Evolutionary conservation across 2,888 invertebrate species (phyloP), one percentile per base, ranked within the genome.

Genomic region (Tinea semifulvella): DNA sequence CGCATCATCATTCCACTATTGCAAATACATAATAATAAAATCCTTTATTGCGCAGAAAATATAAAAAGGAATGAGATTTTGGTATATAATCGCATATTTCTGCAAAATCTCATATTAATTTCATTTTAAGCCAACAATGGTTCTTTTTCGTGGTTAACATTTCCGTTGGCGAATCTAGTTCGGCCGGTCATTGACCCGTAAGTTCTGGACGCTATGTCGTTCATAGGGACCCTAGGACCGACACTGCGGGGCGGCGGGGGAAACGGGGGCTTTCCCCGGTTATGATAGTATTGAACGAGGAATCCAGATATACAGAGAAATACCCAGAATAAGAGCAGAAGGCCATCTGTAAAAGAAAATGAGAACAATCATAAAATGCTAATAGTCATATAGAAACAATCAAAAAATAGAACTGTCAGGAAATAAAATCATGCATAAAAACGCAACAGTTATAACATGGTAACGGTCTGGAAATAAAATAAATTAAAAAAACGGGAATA

Each of bases 251-350:
- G 73, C 0, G 83, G 84, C 0, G 86, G 85, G 0, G 88, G 88
- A 65, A 89, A 89, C 0, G 88, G 87, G 0, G 88, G 84, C 45
- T 79, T 72, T 8, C 84, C 82, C 11, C 69, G 64, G 56, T 84
- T 85, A 46, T 82, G 65, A 57, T 72, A 72, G 42, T 76, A 65
- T 60, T 89, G 90, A 52, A 83, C 69, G 22, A 67, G 57, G 50
- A 83, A 72, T 1, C 88, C 88, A 7, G 70, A 56, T 1, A 71
- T 44, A 1, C 84, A 69, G 35, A 90, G 55, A 2, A 71, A 49
- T 1, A 72, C 47, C 88, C 90, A 89, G 0, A 84, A 47, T 1
- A 82, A 45, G 1, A 77, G 69, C 44, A 88, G 64, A 2, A 79
- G 50, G 13, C 81, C 61, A 62, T 90, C 91, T 91, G 77, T 16